Evolutionary conservation across 2,797 vertebrate genomes (phyloP).

Genomic region (Muscicapa comitata): DNA sequence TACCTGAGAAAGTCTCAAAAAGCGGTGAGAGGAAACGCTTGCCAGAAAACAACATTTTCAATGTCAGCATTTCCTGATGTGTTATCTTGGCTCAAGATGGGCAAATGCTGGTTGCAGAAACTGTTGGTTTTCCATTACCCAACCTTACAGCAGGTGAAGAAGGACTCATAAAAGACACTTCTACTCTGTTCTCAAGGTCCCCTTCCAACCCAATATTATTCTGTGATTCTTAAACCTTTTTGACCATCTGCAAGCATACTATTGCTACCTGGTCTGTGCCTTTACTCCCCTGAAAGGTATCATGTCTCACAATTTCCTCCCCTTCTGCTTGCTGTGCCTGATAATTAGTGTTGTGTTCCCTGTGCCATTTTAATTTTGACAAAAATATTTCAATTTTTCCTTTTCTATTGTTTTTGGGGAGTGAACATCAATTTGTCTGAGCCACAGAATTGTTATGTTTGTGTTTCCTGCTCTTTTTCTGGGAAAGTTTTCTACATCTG

Average conservation of each 20-base stretch:
- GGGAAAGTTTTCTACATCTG: neutral
- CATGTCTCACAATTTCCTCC: neutral
- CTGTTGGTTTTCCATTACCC: neutral
- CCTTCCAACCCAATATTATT: neutral
- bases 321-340: neutral
- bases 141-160: neutral
- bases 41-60: neutral
- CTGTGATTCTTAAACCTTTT: neutral
- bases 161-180: neutral
- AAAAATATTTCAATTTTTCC: neutral
- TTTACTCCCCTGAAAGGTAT: neutral
- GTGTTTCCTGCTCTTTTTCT: neutral
- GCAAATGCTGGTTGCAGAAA: neutral
- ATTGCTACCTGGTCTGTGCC: neutral
- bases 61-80: neutral
- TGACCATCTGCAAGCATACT: neutral
- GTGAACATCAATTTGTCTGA: conserved; percentile 39
- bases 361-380: neutral
- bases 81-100: neutral
- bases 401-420: neutral
- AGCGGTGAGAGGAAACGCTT: neutral
- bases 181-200: neutral
- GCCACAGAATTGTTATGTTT: conserved; percentile 9
- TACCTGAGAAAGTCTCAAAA: neutral
- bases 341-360: neutral